Conservation (phyloP, 2,113 vertebrate species). For the Odobenus rosmarus region DNA sequence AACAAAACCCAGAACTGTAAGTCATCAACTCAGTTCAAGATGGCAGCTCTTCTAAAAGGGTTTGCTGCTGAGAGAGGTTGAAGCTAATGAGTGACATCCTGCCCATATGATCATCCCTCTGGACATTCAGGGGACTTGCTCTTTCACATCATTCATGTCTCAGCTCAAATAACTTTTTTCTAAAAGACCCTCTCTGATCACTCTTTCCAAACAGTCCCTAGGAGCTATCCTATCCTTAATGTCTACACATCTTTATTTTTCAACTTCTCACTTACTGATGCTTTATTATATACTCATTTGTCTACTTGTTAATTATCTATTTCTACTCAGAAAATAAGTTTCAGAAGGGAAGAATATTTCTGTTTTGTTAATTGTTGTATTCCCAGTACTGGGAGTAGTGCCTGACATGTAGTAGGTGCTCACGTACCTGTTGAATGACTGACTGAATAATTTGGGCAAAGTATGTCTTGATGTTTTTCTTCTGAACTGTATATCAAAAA, state of each 20-base stretch:
- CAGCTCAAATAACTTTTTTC: neutral
- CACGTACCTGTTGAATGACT: neutral
- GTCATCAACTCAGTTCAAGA: neutral
- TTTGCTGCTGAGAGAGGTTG: no score
- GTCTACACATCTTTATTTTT: neutral
- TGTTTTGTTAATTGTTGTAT: neutral
- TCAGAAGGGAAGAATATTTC: neutral
- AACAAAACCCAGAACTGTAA: neutral
- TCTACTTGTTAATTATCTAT: neutral
- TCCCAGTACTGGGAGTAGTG: neutral
- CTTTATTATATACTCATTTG: neutral
- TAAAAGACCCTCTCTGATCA: neutral
- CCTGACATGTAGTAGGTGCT: neutral
- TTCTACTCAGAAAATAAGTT: constrained; percentile 31
- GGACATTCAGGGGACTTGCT: neutral
- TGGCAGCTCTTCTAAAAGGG: neutral
- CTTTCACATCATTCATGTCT: neutral
- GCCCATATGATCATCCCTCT: no score
- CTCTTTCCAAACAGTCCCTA: neutral
- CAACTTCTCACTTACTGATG: neutral
- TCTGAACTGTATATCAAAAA: neutral
- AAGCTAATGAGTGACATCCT: neutral
- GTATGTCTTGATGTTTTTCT: neutral
- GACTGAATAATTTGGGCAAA: neutral
- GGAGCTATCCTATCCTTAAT: neutral